A percentile compares a stretch with the other conserved stretches of the same genome.
Conservation (phyloP, 2,113 vertebrate genomes). For the Dasyurus viverrinus region DNA sequence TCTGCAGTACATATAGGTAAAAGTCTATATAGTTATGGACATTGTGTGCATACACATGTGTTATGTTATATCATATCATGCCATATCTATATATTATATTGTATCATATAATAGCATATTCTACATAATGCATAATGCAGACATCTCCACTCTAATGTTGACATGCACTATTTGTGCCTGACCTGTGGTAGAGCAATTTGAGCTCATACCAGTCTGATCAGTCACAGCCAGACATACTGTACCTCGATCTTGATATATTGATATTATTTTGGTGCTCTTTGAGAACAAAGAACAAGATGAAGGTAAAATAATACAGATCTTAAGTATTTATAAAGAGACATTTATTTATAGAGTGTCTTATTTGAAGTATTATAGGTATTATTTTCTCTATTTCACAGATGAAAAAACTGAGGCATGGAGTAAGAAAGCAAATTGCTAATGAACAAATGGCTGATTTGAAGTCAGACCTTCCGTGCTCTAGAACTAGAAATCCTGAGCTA, state of each 20-base stretch:
- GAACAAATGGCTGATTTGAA: neutral
- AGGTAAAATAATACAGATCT: neutral
- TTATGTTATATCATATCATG: no score
- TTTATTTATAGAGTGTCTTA: neutral
- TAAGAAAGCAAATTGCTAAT: neutral
- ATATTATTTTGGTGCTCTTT: neutral
- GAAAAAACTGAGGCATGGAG: neutral
- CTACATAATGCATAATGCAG: no score
- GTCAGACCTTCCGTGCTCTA: neutral
- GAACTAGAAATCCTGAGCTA: neutral
- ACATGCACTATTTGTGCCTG: neutral
- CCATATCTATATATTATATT: no score
- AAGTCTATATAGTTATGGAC: no score
- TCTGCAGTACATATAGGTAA: neutral
- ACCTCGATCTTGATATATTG: neutral
- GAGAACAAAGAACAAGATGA: neutral
- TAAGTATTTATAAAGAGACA: neutral
- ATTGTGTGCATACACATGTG: no score
- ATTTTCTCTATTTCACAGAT: neutral
- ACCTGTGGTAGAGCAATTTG: neutral
- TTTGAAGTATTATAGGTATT: neutral
- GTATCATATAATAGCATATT: no score
- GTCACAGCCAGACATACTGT: neutral
- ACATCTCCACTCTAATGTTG: neutral
- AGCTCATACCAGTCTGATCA: no score